Conservation (phyloP, 2,888 invertebrate genomes). For the Lasioglossum pauxillum region DNA sequence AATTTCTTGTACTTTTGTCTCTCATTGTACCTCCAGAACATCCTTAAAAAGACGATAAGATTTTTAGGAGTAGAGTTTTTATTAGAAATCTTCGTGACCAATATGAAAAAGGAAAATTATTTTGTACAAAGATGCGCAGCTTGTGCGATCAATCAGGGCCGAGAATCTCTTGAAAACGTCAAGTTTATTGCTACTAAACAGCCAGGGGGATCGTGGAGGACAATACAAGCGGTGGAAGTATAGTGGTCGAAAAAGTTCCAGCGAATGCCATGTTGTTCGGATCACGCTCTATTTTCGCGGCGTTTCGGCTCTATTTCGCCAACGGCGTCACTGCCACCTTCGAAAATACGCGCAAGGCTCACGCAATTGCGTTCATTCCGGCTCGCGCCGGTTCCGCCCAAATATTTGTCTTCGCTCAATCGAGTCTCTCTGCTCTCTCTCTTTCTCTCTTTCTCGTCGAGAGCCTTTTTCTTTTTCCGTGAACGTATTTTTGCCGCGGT, state of each 20-base stretch:
- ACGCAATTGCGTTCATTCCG: slow-evolving; percentile 31
- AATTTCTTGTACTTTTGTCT: too few relatives aligned
- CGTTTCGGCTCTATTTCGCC: not conserved
- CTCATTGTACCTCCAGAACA: too few relatives aligned
- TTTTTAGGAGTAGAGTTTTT: not conserved
- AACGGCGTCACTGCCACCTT: slow-evolving; percentile 10
- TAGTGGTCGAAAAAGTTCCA: not conserved
- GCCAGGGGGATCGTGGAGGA: not conserved
- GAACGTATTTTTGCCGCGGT: slow-evolving; percentile 53
- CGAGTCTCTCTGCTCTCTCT: slow-evolving; percentile 15
- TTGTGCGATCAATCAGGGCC: not conserved
- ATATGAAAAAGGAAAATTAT: not conserved
- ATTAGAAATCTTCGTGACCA: not conserved
- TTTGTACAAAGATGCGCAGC: not conserved
- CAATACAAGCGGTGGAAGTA: too few relatives aligned
- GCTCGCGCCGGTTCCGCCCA: slow-evolving; percentile 47
- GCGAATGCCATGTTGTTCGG: not conserved
- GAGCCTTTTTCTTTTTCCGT: slow-evolving; percentile 20
- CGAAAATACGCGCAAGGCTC: slow-evolving; percentile 12
- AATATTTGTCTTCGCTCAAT: slow-evolving; percentile 62
- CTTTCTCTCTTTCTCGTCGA: not conserved
- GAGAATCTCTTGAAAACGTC: not conserved
- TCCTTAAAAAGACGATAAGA: too few relatives aligned
- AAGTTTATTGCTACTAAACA: not conserved
- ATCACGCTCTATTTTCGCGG: slow-evolving; percentile 8